phyloP scores from a whole-genome alignment of 1,140 invertebrate species.

The Hestina assimilis region DNA sequence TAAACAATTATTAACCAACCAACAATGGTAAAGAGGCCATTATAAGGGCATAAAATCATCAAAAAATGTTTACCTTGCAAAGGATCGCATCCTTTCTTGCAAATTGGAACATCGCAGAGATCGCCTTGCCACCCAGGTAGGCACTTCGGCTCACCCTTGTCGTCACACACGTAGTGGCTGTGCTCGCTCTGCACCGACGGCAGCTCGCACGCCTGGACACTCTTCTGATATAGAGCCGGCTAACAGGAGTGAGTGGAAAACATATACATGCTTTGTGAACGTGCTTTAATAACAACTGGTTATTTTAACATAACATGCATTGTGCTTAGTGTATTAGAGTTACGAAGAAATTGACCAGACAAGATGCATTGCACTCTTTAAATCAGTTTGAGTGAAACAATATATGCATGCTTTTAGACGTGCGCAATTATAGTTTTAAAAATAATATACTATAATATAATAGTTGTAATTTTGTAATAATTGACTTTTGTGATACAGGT shows the following conservation, averaged over 20 bases:
- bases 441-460: too few relatives aligned
- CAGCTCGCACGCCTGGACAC: constrained; percentile 86
- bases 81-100: constrained; percentile 92
- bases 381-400: too few relatives aligned
- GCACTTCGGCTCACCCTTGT: constrained; percentile 94
- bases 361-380: too few relatives aligned
- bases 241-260: constrained; percentile 18
- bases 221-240: constrained; percentile 43
- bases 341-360: too few relatives aligned
- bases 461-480: too few relatives aligned
- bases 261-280: constrained; percentile 21
- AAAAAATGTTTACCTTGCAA: constrained; percentile 82
- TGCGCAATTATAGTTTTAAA: too few relatives aligned
- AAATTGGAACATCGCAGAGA: constrained; percentile 94
- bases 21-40: too few relatives aligned
- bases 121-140: constrained; percentile 94
- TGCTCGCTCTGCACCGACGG: constrained; percentile 91
- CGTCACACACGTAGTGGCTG: constrained; percentile 95
- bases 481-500: too few relatives aligned
- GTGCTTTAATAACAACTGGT: background rate
- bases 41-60: too few relatives aligned
- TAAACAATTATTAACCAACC: too few relatives aligned
- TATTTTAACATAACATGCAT: background rate
- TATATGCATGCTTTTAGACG: too few relatives aligned
- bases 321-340: too few relatives aligned